phyloP scores from a whole-genome alignment of 2,113 vertebrate species.

The Callocephalon fimbriatum region DNA sequence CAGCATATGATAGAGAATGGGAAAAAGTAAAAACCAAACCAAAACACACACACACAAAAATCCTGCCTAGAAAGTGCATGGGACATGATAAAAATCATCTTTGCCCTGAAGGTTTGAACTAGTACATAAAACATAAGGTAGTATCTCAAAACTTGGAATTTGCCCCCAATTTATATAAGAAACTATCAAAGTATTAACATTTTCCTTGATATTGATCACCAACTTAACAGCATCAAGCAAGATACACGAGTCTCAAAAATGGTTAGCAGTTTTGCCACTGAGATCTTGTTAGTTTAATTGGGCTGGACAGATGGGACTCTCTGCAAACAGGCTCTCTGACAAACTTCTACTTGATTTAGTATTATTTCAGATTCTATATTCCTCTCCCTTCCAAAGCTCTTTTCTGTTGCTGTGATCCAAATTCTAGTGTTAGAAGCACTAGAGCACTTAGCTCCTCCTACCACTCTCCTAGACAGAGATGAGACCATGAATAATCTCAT shows the following conservation, averaged over 20 bases:
- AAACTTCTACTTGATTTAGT: not conserved
- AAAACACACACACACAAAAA: not conserved
- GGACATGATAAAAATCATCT: not conserved
- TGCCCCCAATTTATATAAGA: not conserved
- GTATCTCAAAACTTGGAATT: not conserved
- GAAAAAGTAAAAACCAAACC: not conserved
- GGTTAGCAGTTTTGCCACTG: conserved; percentile 87
- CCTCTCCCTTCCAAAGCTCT: not conserved
- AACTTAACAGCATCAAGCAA: conserved; percentile 49
- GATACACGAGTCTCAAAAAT: conserved; percentile 80
- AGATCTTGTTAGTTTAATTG: not conserved
- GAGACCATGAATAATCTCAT: not conserved
- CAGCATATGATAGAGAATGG: not conserved
- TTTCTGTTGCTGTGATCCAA: not conserved
- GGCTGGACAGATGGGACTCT: not conserved
- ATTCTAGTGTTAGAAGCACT: not conserved
- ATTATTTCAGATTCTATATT: not conserved
- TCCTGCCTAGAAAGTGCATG: not conserved
- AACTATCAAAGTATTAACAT: not conserved
- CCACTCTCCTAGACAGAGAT: not conserved
- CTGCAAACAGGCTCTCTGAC: not conserved
- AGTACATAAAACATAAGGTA: not conserved
- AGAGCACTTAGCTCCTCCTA: not conserved
- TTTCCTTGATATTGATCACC: conserved; percentile 11
- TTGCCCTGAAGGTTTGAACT: not conserved